Evolutionary conservation across 2,797 vertebrate species (phyloP), one percentile per base, ranked within the genome.

Genomic region (Oryzias dopingdopingensis): DNA sequence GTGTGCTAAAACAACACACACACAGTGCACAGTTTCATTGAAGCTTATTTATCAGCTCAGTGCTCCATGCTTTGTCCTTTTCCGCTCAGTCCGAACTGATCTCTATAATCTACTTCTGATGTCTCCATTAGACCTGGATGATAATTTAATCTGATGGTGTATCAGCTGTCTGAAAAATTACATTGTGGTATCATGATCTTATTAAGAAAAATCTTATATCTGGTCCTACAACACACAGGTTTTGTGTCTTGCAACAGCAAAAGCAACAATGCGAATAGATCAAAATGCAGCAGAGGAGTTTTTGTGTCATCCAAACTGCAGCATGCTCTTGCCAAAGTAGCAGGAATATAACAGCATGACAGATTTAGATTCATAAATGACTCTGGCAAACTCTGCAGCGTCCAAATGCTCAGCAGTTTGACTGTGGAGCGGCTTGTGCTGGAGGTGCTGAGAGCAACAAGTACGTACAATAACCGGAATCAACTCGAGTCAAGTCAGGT

Each of bases 11-110:
- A 44, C 15, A 5, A n/a, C 4, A 20, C 0, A 47, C 64, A 15
- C 47, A 58, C 23, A 32, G 42, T 14, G 14, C 49, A 54, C 53
- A 42, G 6, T 44, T 45, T 62, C 59, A 45, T 1, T 22, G 4
- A 65, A 51, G 65, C 32, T 57, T 68, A 66, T 71, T 65, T 69
- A 24, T 57, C 48, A 63, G 24, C 51, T 49, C 62, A 62, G 48
- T 50, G 67, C 32, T 26, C 52, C 49, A 14, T n/a, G 4, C 24
- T 58, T 60, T 42, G 55, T 14, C 14, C 48, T 52, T 60, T 67
- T 59, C 48, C 43, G 40, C 64, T 53, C 47, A 5, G 51, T 67
- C 65, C 26, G 42, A 62, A 57, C 24, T 50, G 26, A 73, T 74
- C 15, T 41, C 18, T 26, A 42, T 41, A 29, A 53, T 65, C 22